Percentiles rank a stretch among this genome's conserved stretches.
Conservation (phyloP, 2,113 vertebrate genomes). For the Uria aalge region DNA sequence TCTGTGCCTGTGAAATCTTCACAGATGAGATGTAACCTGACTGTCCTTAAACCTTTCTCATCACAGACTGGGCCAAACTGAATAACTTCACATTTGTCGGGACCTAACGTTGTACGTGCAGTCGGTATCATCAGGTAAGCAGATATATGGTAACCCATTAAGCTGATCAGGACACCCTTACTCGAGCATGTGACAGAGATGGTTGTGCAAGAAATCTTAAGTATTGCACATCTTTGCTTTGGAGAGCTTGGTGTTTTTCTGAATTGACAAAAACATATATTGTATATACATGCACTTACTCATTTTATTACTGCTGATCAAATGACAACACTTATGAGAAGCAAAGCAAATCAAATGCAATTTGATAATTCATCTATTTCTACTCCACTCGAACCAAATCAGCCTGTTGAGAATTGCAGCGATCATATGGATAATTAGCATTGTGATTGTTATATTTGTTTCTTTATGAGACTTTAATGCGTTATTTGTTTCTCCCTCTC, state of each 20-base stretch:
- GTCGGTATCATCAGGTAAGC: neutral
- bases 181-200: neutral
- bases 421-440: constrained; percentile 30
- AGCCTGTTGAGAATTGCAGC: neutral
- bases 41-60: neutral
- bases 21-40: neutral
- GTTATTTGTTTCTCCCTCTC: neutral
- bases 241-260: neutral
- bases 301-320: neutral
- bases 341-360: neutral
- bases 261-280: neutral
- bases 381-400: neutral
- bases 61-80: neutral
- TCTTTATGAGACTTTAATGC: neutral
- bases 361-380: constrained; percentile 10
- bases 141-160: neutral
- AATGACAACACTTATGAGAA: neutral
- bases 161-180: neutral
- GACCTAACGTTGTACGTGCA: rapidly evolving
- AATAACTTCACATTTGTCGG: neutral
- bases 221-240: neutral
- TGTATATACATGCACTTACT: neutral
- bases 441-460: constrained; percentile 21
- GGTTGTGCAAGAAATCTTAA: neutral
- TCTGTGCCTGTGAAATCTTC: neutral